These are phyloP conservation scores for Lagodon rhomboides DNA, from an alignment of 2,797 vertebrate genomes.

Conservation along the genomic window DNA sequence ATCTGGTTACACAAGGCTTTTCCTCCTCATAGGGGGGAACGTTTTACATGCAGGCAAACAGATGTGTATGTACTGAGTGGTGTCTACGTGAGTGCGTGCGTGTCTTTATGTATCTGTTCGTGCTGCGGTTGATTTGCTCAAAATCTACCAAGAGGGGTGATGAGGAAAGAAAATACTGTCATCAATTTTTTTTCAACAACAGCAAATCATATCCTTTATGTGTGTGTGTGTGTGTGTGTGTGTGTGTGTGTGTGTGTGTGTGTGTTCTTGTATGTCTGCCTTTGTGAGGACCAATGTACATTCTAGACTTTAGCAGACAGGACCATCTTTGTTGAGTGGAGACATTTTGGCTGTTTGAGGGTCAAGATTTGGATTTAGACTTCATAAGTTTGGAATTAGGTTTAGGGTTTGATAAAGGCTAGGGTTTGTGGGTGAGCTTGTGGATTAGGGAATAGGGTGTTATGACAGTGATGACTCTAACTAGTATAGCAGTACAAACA, in stretches of 20 bases:
- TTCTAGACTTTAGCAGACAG: background rate
- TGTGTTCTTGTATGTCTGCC: background rate
- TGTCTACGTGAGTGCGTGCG: background rate
- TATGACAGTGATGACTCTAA: no score
- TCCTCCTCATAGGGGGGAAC: conserved; percentile 52
- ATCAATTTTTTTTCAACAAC: background rate
- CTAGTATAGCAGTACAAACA: background rate
- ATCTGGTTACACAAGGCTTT: conserved; percentile 71
- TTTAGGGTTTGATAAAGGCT: background rate
- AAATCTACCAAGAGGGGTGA: conserved; percentile 3
- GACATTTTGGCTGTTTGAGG: background rate
- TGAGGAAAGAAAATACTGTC: conserved; percentile 17
- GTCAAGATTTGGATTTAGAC: background rate
- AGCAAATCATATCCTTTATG: conserved; percentile 12
- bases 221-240: background rate
- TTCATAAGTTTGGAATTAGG: background rate
- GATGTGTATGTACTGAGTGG: conserved; percentile 46
- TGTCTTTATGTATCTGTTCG: conserved; percentile 15
- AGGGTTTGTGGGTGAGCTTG: background rate
- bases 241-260: background rate
- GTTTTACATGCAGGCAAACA: conserved; percentile 69
- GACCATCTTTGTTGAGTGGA: background rate
- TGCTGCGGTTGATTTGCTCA: conserved; percentile 14
- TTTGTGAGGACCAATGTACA: background rate
- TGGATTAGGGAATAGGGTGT: background rate